Evolutionary conservation across 1,140 invertebrate species (phyloP).

Genomic region (Euglossa dilemma): DNA sequence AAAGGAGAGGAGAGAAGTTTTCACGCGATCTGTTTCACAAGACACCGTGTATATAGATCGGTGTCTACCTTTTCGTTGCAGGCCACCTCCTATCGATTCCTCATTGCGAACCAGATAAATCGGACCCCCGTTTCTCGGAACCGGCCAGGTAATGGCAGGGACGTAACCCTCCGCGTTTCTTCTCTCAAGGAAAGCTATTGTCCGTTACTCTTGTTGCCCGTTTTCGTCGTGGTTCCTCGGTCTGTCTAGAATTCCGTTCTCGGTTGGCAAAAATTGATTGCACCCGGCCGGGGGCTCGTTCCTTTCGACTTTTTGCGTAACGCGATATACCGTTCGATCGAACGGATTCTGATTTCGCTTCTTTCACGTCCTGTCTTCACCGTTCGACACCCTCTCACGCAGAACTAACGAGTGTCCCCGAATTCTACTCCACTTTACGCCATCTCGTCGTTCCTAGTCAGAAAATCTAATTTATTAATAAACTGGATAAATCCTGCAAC

Average conservation of each 20-base stretch:
- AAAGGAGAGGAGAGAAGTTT: too few species aligned
- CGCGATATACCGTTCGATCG: conserved; percentile 3
- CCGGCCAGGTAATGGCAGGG: conserved; percentile 69
- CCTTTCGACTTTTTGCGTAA: not conserved
- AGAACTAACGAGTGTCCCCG: too few species aligned
- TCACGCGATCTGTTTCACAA: not conserved
- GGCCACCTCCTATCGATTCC: conserved; percentile 66
- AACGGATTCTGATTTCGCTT: not conserved
- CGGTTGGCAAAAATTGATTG: conserved; percentile 24
- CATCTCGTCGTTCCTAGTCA: too few species aligned
- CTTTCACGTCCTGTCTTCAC: too few species aligned
- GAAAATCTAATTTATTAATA: too few species aligned
- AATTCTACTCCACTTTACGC: too few species aligned
- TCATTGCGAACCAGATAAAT: conserved; percentile 76
- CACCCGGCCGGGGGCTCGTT: not conserved
- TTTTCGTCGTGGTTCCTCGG: conserved; percentile 5
- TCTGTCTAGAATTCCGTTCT: conserved; percentile 27
- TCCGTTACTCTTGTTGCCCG: conserved; percentile 38
- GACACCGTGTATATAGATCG: not conserved
- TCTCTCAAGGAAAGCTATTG: conserved; percentile 48
- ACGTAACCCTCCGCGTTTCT: conserved; percentile 49
- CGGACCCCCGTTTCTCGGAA: conserved; percentile 73
- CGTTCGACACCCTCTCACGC: too few species aligned
- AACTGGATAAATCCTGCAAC: too few species aligned
- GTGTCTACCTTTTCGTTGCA: conserved; percentile 43